Conservation (phyloP, 2,888 invertebrate genomes). For the Tridacna crocea region DNA sequence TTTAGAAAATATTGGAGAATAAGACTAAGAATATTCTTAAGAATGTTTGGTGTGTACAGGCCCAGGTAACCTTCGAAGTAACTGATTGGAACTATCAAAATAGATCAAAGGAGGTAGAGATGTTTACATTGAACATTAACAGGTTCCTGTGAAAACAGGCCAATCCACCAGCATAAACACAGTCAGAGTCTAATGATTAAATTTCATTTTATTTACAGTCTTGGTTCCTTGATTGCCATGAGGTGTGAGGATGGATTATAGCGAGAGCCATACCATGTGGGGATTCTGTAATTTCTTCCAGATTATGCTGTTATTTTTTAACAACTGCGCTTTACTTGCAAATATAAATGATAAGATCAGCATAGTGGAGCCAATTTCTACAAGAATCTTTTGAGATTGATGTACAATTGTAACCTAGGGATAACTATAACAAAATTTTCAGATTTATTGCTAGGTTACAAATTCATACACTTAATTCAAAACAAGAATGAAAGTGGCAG, state of each 20-base stretch:
- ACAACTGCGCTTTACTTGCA: too few species aligned
- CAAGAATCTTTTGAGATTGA: too few species aligned
- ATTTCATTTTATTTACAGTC: slow-evolving; percentile 25
- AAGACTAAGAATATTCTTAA: too few species aligned
- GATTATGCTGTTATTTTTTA: not conserved
- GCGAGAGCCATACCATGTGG: slow-evolving; percentile 7
- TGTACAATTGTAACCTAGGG: too few species aligned
- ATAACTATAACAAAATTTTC: too few species aligned
- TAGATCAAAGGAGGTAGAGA: slow-evolving; percentile 5
- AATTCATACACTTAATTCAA: too few species aligned
- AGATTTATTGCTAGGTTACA: too few species aligned
- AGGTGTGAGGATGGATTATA: not conserved
- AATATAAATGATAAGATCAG: too few species aligned
- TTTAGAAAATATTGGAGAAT: too few species aligned
- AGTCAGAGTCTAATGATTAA: slow-evolving; percentile 18
- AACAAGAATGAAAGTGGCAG: too few species aligned
- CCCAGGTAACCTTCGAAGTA: not conserved
- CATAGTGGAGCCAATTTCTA: too few species aligned
- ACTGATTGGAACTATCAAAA: slow-evolving; percentile 18
- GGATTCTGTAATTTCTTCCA: slow-evolving; percentile 9
- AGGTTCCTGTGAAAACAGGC: slow-evolving; percentile 17
- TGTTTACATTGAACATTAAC: slow-evolving; percentile 16
- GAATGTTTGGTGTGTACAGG: too few species aligned
- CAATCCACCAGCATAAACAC: slow-evolving; percentile 17
- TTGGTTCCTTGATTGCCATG: slow-evolving; percentile 13